Percentiles rank a stretch among this genome's conserved stretches.
Evolutionary conservation across 2,888 invertebrate genomes (phyloP).

Genomic region (Orthosia incerta): DNA sequence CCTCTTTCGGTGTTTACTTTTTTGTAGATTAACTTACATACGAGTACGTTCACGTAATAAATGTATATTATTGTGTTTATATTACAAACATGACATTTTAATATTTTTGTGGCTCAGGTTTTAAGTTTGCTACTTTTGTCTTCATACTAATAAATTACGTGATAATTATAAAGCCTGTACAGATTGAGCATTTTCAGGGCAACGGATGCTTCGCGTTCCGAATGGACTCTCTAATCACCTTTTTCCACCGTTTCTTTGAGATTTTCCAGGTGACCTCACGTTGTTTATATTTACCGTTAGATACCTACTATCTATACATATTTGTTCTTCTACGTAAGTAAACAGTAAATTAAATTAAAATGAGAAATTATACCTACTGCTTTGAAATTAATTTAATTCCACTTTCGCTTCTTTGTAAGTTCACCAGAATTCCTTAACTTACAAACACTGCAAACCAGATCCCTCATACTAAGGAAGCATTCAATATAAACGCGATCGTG

Average conservation of each 20-base stretch:
- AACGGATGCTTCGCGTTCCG: not conserved
- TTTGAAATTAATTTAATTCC: not conserved
- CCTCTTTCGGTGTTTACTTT: not conserved
- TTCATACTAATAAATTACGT: not conserved
- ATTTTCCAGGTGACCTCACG: not conserved
- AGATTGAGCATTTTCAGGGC: too few relatives aligned
- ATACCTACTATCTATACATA: too few relatives aligned
- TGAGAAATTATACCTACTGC: too few relatives aligned
- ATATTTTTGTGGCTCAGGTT: not conserved
- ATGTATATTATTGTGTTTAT: not conserved
- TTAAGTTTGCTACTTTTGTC: not conserved
- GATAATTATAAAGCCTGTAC: too few relatives aligned
- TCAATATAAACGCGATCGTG: not conserved
- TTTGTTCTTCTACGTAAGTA: too few relatives aligned
- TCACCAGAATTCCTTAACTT: not conserved
- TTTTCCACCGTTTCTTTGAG: not conserved
- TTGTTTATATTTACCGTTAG: not conserved
- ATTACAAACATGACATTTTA: not conserved
- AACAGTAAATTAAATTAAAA: not conserved
- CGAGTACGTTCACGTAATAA: not conserved
- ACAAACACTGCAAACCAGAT: not conserved
- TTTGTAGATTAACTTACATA: not conserved
- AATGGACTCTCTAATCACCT: not conserved
- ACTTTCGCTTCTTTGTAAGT: not conserved
- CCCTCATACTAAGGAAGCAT: not conserved